Base-by-base conservation (phyloP, 2,113 vertebrate genomes). In the Malurus alboscapulatus region DNA sequence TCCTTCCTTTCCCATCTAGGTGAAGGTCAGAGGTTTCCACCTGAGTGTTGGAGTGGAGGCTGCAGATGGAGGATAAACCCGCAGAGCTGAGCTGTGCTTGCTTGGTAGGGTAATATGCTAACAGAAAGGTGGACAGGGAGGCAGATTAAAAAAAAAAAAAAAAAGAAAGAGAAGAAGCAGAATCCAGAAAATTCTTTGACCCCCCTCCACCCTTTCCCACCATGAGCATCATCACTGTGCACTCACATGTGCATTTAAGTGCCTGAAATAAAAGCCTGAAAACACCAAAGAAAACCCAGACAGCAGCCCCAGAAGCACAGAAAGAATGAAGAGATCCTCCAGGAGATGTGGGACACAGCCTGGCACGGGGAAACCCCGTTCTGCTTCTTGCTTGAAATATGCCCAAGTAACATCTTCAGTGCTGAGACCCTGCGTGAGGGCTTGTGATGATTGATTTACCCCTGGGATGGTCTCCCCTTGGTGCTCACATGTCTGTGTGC, bases 161-260 rank as follows among this genome's bases (percentile, higher is more conserved):
- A 87, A 34, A 59, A 72, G 6, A 30, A 38, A 57, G 12, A 42
- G 29, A 77, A 30, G 68, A 84, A 57, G 36, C 16, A 45, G 42
- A 53, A 84, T 40, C 40, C 3, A 11, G 24, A 87, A 55, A 65
- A 44, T n/a, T 87, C 55, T 77, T 69, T 0, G 1, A 16, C 10
- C 2, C 4, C 2, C 38, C 38, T 38, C 38, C 36, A 36, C 36
- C 14, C 34, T 2, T 10, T 74, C 38, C 65, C 36, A 36, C n/a
- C 15, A 21, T 2, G 0, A 62, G 17, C 0, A 0, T 13, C 15
- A 67, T 73, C 54, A 22, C 47, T 40, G 14, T 45, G 7, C 9
- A 2, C 7, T 72, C 54, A 27, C 9, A 6, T 17, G 38, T 45
- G 30, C 40, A 12, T 10, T 40, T 40, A 50, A 65, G 8, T 40